phyloP scores from a whole-genome alignment of 2,113 vertebrate species.

The Spilogale gracilis region DNA sequence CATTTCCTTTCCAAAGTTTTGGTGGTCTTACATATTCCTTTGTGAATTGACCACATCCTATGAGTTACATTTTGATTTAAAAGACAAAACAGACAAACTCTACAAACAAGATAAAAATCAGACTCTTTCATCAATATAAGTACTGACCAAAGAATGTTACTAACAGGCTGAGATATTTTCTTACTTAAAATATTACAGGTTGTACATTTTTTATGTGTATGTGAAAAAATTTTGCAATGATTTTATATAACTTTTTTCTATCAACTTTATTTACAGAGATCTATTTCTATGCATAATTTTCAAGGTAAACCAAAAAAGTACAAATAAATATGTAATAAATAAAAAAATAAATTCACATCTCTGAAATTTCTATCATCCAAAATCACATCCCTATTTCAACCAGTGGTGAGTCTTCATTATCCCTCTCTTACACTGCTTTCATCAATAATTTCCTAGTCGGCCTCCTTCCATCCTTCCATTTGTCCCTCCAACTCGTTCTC shows the following conservation, averaged over 20 bases:
- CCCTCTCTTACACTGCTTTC: background rate
- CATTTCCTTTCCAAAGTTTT: background rate
- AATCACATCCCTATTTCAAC: background rate
- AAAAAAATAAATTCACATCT: background rate
- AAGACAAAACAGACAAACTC: background rate
- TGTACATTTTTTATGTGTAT: background rate
- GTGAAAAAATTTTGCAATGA: background rate
- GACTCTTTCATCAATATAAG: background rate
- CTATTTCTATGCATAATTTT: conserved; percentile 39
- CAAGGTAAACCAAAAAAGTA: conserved; percentile 66
- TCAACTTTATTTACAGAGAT: background rate
- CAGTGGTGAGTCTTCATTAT: background rate
- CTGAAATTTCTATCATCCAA: background rate
- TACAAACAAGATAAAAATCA: background rate
- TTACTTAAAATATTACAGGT: background rate
- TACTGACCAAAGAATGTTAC: background rate
- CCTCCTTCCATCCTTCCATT: background rate
- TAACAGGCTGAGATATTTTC: background rate
- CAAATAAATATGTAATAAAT: background rate
- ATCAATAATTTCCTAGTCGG: background rate
- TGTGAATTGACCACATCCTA: background rate
- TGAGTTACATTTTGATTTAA: background rate
- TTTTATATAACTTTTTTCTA: background rate
- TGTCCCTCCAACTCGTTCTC: background rate
- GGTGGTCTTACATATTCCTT: background rate